Conservation (phyloP, 2,113 vertebrate species). For the Chiloscyllium plagiosum region DNA sequence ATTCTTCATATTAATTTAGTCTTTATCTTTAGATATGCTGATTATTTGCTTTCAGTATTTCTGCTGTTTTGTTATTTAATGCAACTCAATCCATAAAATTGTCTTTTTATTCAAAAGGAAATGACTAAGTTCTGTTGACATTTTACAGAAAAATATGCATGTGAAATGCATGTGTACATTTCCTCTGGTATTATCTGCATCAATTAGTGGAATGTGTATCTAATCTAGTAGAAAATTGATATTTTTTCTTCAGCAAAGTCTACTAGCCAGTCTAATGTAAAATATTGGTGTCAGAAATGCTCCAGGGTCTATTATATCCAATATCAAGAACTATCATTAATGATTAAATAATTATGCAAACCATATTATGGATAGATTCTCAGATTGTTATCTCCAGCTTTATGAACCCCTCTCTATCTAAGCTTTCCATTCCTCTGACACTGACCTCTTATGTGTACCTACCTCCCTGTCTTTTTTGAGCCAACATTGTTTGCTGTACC, state of each 20-base stretch:
- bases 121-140: neutral
- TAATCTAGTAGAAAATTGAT: neutral
- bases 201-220: neutral
- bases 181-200: neutral
- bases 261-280: neutral
- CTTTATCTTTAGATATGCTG: neutral
- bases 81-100: neutral
- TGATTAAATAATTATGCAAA: neutral
- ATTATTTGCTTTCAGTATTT: neutral
- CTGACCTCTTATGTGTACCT: neutral
- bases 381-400: neutral
- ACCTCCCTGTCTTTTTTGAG: neutral
- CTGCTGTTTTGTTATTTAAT: neutral
- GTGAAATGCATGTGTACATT: neutral
- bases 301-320: neutral
- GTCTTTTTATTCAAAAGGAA: neutral
- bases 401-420: neutral
- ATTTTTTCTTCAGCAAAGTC: neutral
- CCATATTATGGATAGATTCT: no score
- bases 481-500: neutral
- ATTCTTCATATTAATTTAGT: neutral
- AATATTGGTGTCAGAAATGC: neutral
- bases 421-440: neutral
- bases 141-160: neutral
- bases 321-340: neutral